Evolutionary conservation across 2,888 invertebrate genomes (phyloP).

Genomic region (Acrobasis consociella): DNA sequence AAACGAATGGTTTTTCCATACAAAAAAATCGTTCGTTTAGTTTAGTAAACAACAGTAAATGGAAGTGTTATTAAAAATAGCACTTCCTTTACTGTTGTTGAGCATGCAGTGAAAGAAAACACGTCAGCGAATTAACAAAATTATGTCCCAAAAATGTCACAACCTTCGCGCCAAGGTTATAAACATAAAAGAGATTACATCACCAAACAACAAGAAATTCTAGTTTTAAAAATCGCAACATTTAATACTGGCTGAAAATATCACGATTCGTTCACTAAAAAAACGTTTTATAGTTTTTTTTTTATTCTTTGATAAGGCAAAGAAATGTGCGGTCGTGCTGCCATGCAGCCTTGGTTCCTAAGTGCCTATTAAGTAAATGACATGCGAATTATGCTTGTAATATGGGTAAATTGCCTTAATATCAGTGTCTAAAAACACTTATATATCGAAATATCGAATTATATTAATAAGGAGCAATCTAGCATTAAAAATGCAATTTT

Average conservation of each 20-base stretch:
- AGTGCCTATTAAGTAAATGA: slow-evolving; percentile 18
- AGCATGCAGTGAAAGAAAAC: too few species aligned
- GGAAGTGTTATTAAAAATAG: too few species aligned
- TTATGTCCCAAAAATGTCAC: slow-evolving; percentile 11
- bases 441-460: not conserved
- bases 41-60: too few species aligned
- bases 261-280: not conserved
- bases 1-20: too few species aligned
- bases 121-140: not conserved
- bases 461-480: not conserved
- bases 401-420: not conserved
- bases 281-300: not conserved
- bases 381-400: slow-evolving; percentile 9
- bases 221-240: slow-evolving; percentile 2
- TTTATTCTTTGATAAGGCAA: slow-evolving; percentile 8
- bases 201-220: slow-evolving; percentile 9
- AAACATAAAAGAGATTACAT: slow-evolving; percentile 9
- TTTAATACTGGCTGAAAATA: slow-evolving; percentile 1
- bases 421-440: not conserved
- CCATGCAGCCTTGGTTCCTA: slow-evolving; percentile 5
- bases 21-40: too few species aligned
- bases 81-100: too few species aligned
- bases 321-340: slow-evolving; percentile 14
- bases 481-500: not conserved
- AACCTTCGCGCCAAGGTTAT: slow-evolving; percentile 3